Conservation (phyloP, 2,113 vertebrate genomes). For the Zingel zingel region DNA sequence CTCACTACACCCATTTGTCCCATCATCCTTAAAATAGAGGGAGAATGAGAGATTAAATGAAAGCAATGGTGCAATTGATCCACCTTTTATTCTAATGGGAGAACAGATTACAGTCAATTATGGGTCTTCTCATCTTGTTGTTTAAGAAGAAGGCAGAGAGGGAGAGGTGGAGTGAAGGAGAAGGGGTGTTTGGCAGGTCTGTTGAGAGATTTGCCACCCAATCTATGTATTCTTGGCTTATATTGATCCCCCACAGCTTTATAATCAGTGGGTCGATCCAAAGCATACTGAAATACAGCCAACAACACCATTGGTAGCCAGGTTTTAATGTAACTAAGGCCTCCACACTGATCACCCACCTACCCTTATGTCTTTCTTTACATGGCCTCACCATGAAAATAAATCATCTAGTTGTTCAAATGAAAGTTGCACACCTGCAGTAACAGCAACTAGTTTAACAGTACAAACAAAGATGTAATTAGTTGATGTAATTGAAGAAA, state of each 20-base stretch:
- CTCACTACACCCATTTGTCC: slow-evolving; percentile 41
- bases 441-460: slow-evolving; percentile 7
- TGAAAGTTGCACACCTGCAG: slow-evolving; percentile 11
- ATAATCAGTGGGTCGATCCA: slow-evolving; percentile 73
- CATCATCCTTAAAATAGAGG: slow-evolving; percentile 52
- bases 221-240: slow-evolving; percentile 72
- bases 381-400: background rate
- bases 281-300: slow-evolving; percentile 63
- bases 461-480: background rate
- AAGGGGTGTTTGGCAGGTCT: slow-evolving; percentile 52
- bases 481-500: background rate
- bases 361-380: background rate
- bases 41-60: slow-evolving; percentile 64
- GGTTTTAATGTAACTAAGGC: slow-evolving; percentile 53
- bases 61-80: slow-evolving; percentile 77
- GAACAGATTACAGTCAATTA: slow-evolving; percentile 70
- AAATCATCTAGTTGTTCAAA: slow-evolving; percentile 8
- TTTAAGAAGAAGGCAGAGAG: slow-evolving; percentile 56
- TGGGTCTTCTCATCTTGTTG: slow-evolving; percentile 63
- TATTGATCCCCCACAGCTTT: slow-evolving; percentile 78
- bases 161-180: slow-evolving; percentile 49
- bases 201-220: slow-evolving; percentile 75
- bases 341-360: background rate
- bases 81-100: slow-evolving; percentile 75
- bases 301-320: slow-evolving; percentile 62